These are phyloP conservation scores for Girardia tigrina DNA, from an alignment of 2,888 invertebrate genomes.

Conservation along the genomic window DNA sequence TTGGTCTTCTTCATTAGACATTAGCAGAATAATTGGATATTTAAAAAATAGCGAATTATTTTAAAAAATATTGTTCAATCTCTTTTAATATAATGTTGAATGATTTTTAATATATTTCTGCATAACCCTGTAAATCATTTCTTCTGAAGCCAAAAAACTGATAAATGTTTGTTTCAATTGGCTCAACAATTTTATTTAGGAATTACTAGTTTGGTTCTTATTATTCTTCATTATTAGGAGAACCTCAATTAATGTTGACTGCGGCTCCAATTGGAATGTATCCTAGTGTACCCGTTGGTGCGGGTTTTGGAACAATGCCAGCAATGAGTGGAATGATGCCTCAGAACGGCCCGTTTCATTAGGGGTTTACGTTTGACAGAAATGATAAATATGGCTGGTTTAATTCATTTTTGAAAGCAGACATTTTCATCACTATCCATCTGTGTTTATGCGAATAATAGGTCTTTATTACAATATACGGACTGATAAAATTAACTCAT, in stretches of 20 bases:
- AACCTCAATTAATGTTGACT: conserved; percentile 92
- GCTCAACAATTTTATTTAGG: background rate
- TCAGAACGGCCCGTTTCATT: conserved; percentile 13
- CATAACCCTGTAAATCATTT: too few relatives aligned
- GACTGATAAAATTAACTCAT: background rate
- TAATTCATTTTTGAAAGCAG: background rate
- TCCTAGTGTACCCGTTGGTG: background rate
- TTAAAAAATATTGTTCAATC: too few relatives aligned
- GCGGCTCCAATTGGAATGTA: conserved; percentile 59
- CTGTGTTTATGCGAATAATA: background rate
- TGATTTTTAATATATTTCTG: too few relatives aligned
- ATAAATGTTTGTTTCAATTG: background rate
- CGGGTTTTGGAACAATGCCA: background rate
- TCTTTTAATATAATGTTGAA: too few relatives aligned
- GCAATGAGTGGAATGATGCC: background rate
- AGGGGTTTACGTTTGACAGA: too few relatives aligned
- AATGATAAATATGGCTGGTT: background rate
- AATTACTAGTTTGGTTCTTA: too few relatives aligned
- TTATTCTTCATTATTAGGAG: too few relatives aligned
- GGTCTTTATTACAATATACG: background rate
- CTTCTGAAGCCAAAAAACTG: too few relatives aligned
- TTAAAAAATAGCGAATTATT: too few relatives aligned
- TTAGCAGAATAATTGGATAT: too few relatives aligned
- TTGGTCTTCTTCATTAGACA: too few relatives aligned
- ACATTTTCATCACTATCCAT: background rate